Evolutionary conservation across 2,888 invertebrate species (phyloP), one percentile per base, ranked within the genome.

Genomic region (Bugulina stolonifera): DNA sequence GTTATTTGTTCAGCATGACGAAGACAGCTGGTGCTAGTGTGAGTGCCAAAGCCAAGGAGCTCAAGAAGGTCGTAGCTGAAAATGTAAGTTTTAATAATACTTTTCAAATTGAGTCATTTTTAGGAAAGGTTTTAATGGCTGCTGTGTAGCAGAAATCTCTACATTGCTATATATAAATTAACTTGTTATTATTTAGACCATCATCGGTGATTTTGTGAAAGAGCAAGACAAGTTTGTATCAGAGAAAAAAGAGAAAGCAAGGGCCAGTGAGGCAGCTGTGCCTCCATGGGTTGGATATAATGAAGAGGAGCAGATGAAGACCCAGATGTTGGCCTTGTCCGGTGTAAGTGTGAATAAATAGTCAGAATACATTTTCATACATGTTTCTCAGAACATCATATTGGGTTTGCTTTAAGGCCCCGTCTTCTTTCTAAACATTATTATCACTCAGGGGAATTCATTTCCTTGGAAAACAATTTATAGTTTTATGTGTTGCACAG

Each of bases 201-300:
- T 99, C 85, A 88, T 99, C 80, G 94, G 94, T 72, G 97, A 98
- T 81, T 93, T 99, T 87, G 94, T 94, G 86, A 93, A 93, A 82
- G 97, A 98, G 83, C 96, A 98, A 85, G 94, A 95, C 79, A 93
- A 94, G 70, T 98, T 98, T 87, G 90, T 94, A 80, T 93, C 93
- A 83, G 91, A 91, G 73, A 93, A 95, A 86, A 89, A 88, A 73
- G 89, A 88, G 76, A 89, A 89, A 76, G 87, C 78, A 70, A 80
- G 80, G 73, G 77, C 77, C 52, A 77, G 80, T 54, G 83, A 82
- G 73, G 83, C 83, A 1, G 84, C 84, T 1, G 83, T 92, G 3
- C 90, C 93, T 43, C 97, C 98, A 14, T 99, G 99, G 98, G 88
- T 92, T 73, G 98, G 97, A 1, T 93, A 94, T 75, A 90, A 93